These are phyloP conservation scores for Xestobium rufovillosum DNA, from an alignment of 2,888 invertebrate species.

Conservation along the genomic window DNA sequence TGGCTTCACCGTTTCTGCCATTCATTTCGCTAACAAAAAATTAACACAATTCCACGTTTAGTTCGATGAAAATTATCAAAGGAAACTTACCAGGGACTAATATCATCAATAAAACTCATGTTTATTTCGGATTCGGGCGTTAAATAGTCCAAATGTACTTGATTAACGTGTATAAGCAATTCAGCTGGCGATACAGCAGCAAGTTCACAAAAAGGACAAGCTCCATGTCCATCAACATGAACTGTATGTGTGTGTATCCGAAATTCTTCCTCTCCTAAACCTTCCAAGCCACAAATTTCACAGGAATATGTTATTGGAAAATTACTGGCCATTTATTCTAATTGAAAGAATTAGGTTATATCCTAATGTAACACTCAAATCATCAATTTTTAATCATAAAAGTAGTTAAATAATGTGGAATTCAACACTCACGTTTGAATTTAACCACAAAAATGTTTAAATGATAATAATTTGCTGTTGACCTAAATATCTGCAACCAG, in stretches of 20 bases:
- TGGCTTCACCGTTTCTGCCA: constrained; percentile 31
- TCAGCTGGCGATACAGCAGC: constrained; percentile 65
- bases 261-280: constrained; percentile 71
- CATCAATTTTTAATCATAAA: too few relatives aligned
- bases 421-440: too few relatives aligned
- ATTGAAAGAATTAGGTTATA: neutral
- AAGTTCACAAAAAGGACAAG: constrained; percentile 78
- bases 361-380: too few relatives aligned
- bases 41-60: too few relatives aligned
- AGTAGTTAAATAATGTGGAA: too few relatives aligned
- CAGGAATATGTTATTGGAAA: constrained; percentile 58
- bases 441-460: too few relatives aligned
- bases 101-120: constrained; percentile 70
- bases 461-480: too few relatives aligned
- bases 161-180: constrained; percentile 71
- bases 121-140: constrained; percentile 68
- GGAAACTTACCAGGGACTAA: constrained; percentile 40
- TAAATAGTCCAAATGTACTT: constrained; percentile 74
- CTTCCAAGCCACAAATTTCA: constrained; percentile 80
- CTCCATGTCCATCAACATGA: constrained; percentile 69
- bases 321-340: constrained; percentile 45
- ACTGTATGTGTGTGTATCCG: constrained; percentile 68
- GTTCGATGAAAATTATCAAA: constrained; percentile 4
- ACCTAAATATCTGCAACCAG: constrained; percentile 29
- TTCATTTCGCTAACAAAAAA: constrained; percentile 34